A percentile compares a stretch with the other conserved stretches of the same genome.
Evolutionary conservation across 2,113 vertebrate genomes (phyloP).

Genomic region (Himantopus leucocephalus): DNA sequence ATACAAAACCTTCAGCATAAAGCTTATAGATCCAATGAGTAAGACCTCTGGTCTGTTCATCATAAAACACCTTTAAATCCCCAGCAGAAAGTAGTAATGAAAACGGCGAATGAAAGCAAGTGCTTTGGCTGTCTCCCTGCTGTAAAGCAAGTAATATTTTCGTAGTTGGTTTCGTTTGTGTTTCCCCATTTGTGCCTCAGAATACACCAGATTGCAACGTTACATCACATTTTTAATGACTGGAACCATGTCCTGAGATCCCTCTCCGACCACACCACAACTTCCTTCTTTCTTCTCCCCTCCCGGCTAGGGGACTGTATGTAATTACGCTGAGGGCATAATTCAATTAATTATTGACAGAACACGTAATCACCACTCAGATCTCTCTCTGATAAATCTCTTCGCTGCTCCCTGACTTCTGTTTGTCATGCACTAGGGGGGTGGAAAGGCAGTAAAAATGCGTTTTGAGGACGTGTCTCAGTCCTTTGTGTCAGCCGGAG

Average conservation of each 20-base stretch:
- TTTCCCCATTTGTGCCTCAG: slow-evolving; percentile 46
- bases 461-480: slow-evolving; percentile 34
- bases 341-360: slow-evolving; percentile 56
- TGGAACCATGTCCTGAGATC: slow-evolving; percentile 58
- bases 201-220: slow-evolving; percentile 42
- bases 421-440: slow-evolving; percentile 7
- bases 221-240: slow-evolving; percentile 58
- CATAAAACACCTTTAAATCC: neutral
- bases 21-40: neutral
- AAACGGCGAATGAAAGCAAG: neutral
- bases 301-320: neutral
- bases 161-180: neutral
- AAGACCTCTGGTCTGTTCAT: neutral
- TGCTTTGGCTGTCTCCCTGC: neutral
- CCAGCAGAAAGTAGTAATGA: neutral
- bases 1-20: neutral
- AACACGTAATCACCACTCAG: neutral
- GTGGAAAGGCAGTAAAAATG: slow-evolving; percentile 12
- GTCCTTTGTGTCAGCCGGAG: neutral
- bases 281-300: slow-evolving; percentile 36
- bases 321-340: slow-evolving; percentile 32
- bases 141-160: slow-evolving; percentile 3
- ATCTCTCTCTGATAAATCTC: slow-evolving; percentile 17
- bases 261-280: slow-evolving; percentile 27
- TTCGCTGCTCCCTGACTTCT: neutral